phyloP scores from a whole-genome alignment of 2,888 invertebrate genomes.

The Ennomos quercinarius region DNA sequence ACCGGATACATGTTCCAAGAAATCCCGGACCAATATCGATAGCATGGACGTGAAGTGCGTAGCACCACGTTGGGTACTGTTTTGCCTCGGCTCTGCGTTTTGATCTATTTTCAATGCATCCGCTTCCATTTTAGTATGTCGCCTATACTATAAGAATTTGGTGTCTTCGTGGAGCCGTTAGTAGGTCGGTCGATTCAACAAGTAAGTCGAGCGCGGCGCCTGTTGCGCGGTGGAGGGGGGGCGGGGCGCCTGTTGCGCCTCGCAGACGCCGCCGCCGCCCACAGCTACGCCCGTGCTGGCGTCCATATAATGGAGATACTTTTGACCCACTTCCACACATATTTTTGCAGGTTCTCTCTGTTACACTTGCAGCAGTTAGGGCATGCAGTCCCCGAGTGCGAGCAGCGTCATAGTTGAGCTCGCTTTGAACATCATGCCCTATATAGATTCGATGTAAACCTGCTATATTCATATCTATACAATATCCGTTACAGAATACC shows the following conservation, averaged over 20 bases:
- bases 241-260: constrained; percentile 81
- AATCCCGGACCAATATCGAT: background rate
- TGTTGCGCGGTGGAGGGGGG: constrained; percentile 73
- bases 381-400: constrained; percentile 38
- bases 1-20: no score
- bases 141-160: constrained; percentile 52
- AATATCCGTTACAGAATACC: constrained; percentile 20
- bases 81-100: constrained; percentile 17
- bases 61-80: constrained; percentile 25
- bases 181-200: constrained; percentile 86
- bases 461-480: constrained; percentile 1
- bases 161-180: constrained; percentile 74
- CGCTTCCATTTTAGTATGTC: constrained; percentile 40
- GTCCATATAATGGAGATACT: constrained; percentile 68
- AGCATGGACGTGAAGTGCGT: constrained; percentile 7
- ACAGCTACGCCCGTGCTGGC: constrained; percentile 62
- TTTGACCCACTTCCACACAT: constrained; percentile 68
- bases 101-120: constrained; percentile 32
- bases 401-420: constrained; percentile 32
- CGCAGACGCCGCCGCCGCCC: constrained; percentile 78
- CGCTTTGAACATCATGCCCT: constrained; percentile 21
- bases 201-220: constrained; percentile 78
- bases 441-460: constrained; percentile 20
- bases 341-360: constrained; percentile 47
- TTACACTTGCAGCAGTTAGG: constrained; percentile 44